Evolutionary conservation across 2,113 vertebrate species (phyloP), one percentile per base, ranked within the genome.

Genomic region (Apistogramma diplotaenia): DNA sequence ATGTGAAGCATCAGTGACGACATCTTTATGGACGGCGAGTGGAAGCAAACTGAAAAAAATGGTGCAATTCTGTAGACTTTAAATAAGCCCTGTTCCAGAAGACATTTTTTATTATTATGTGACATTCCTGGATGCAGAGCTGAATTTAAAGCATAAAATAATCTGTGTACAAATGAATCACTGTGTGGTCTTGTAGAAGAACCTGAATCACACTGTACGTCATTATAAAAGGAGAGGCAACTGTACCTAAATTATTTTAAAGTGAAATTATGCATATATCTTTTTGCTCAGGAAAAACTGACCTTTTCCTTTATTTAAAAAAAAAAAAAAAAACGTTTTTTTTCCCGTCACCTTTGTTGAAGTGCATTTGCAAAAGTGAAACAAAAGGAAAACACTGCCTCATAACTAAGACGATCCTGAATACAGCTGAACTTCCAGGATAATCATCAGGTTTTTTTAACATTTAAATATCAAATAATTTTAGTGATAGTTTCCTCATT

Each of bases 251-350:
- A 49, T 67, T 25, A 49, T 8, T 49, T 0, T 29, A 27, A 70
- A 19, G 65, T 51, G 65, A 51, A 29, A 0, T 0, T 27, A n/a
- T 70, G 65, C 65, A 31, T 51, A 25, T 13, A 51, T 27, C 43
- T 70, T 51, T 51, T 31, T 25, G 8, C 59, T 67, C 40, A 70
- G 65, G 65, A 70, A 70, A 51, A 4, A 51, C 10, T 31, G 6
- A 3, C 25, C 43, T 70, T 46, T 35, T 35, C 33, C 9, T 49
- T 27, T 21, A 23, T 7, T 12, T n/a, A n/a, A n/a, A n/a, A n/a
- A n/a, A n/a, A n/a, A n/a, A n/a, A n/a, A n/a, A 4, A 29, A 7
- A 3, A 7, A 2, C 0, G 11, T 2, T 3, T 19, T 53, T 53
- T 53, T 19, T 49, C 1, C 13, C 7, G 3, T 43, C 37, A 65